These are phyloP conservation scores for Drosophila asahinai DNA, from an alignment of 1,140 invertebrate species.

Conservation along the genomic window DNA sequence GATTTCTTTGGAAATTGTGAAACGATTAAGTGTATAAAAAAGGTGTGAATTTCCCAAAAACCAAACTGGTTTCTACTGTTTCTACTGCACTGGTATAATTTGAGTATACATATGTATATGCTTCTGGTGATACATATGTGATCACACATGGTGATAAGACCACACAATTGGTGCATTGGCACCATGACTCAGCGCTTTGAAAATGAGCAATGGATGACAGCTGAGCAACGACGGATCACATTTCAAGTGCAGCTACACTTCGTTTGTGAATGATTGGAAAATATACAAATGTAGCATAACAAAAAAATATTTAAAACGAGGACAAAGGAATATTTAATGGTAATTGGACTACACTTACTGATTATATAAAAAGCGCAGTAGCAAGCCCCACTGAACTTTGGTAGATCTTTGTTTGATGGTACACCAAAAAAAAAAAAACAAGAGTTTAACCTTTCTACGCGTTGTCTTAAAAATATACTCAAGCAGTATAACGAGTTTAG, in stretches of 20 bases:
- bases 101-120: background rate
- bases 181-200: constrained; percentile 36
- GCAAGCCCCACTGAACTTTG: constrained; percentile 4
- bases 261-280: constrained; percentile 22
- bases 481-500: too few species aligned
- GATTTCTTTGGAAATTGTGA: constrained; percentile 8
- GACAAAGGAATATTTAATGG: constrained; percentile 10
- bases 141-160: constrained; percentile 10
- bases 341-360: background rate
- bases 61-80: background rate
- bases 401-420: background rate
- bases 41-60: constrained; percentile 3
- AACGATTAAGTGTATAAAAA: background rate
- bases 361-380: background rate
- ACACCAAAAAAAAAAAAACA: too few species aligned
- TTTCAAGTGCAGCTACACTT: constrained; percentile 33
- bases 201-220: constrained; percentile 8
- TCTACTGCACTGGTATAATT: background rate
- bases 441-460: too few species aligned
- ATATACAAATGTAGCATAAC: background rate
- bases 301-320: background rate
- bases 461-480: too few species aligned
- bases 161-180: constrained; percentile 23
- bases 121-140: background rate
- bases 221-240: background rate